Base-by-base conservation (phyloP, 1,140 invertebrate genomes). In the Papilio aristodemus region DNA sequence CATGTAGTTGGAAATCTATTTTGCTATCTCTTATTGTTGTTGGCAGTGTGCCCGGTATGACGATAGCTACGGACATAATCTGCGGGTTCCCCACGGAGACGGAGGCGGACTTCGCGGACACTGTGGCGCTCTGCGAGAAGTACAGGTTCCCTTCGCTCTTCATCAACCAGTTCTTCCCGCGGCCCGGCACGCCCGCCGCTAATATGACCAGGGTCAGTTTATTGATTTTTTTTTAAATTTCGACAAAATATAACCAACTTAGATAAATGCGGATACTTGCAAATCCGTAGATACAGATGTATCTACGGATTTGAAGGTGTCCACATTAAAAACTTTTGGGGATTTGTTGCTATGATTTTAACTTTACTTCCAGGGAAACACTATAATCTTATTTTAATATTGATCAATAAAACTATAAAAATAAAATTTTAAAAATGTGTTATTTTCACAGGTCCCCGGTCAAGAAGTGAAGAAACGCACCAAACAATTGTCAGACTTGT, bases 41-140 rank as follows among this genome's bases (percentile, higher is more conserved):
- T 74, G 54, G 11, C 80, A 97, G 96, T 76, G 96, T 98, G 4
- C 95, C 96, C 0, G 95, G 95, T 4, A 94, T 99, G 8, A 99
- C 97, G 1, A 97, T 99, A 78, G 98, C 98, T 0, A 99, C 99
- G 0, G 99, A 99, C 88, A 96, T 99, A 38, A 99, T 99, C 80
- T 99, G 98, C 91, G 99, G 98, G 0, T 99, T 99, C 91, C 99
- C 99, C 0, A 99, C 97, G 3, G 99, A 99, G 93, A 99, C 97
- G 0, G 95, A 96, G 19, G 85, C 93, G 72, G 97, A 99, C 92
- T 99, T 99, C 91, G 93, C 97, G 50, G 95, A 98, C 68, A 99
- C 98, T 0, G 92, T 99, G 93, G 86, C 92, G 4, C 91, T 99
- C 0, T 98, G 98, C 79, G 87, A 92, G 66, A 95, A 97, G 83